Conservation (phyloP, 2,888 invertebrate species). For the Actias luna region DNA sequence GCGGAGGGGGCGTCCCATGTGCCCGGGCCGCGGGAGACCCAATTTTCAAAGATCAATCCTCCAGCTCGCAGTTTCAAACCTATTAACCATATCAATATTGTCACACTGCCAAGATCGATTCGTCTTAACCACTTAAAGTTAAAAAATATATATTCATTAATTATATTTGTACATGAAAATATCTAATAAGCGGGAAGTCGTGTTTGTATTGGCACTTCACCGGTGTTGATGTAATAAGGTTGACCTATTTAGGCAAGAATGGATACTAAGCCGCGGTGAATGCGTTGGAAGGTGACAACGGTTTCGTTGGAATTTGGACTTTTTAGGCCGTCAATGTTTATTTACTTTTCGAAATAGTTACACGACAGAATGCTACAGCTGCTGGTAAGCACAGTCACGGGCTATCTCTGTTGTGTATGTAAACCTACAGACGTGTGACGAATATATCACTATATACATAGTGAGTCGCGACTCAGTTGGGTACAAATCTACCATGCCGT, state of each 20-base stretch:
- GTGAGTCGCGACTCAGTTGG: no score
- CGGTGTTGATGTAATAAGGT: constrained; percentile 39
- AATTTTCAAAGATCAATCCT: constrained; percentile 51
- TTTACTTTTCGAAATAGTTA: no score
- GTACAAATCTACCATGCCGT: no score
- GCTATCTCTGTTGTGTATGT: no score
- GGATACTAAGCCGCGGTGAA: constrained; percentile 36
- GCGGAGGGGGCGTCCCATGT: constrained; percentile 51
- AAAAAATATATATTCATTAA: constrained; percentile 1
- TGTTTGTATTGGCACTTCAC: constrained; percentile 28
- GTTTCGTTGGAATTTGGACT: constrained; percentile 20
- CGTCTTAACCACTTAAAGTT: not conserved
- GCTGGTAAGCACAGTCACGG: no score
- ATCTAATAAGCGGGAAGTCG: constrained; percentile 12
- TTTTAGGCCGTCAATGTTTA: not conserved
- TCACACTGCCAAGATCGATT: constrained; percentile 15
- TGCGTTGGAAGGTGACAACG: constrained; percentile 41
- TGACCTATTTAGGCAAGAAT: constrained; percentile 50
- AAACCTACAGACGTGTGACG: no score
- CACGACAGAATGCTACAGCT: no score
- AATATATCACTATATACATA: no score
- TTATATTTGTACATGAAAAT: not conserved
- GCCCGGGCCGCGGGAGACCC: constrained; percentile 47
- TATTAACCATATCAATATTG: constrained; percentile 11
- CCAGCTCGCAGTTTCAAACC: constrained; percentile 25